Percentiles rank a stretch among this genome's conserved stretches.
These are phyloP conservation scores for Notamacropus eugenii DNA, from an alignment of 2,797 vertebrate species.

Conservation along the genomic window DNA sequence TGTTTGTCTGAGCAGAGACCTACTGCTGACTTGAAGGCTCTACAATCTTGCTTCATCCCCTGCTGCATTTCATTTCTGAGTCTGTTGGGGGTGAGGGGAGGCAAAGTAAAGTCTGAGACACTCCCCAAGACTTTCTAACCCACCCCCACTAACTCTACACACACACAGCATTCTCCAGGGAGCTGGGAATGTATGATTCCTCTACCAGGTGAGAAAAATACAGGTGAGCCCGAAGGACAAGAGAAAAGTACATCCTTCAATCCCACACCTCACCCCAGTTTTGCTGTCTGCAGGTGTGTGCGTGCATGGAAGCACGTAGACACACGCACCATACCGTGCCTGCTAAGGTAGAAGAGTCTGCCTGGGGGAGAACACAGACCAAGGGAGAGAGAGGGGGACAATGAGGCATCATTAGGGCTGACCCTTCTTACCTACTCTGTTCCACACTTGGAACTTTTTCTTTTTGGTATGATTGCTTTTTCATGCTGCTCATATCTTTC, in stretches of 20 bases:
- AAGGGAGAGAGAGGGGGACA: neutral
- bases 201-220: neutral
- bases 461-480: neutral
- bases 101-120: neutral
- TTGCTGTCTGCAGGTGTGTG: neutral
- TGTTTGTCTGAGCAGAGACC: too few species aligned
- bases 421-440: neutral
- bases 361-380: neutral
- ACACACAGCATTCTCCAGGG: neutral
- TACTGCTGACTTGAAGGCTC: neutral
- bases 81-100: neutral
- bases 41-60: rapidly evolving
- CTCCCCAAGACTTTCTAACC: neutral
- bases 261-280: rapidly evolving
- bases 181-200: neutral
- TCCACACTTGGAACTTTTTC: neutral
- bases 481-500: neutral
- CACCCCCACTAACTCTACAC: too few species aligned
- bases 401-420: neutral
- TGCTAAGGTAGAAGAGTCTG: neutral
- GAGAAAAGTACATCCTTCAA: neutral
- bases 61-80: neutral
- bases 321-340: neutral
- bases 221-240: neutral
- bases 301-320: neutral